phyloP scores from a whole-genome alignment of 2,888 invertebrate species.

The Polietes domitor region DNA sequence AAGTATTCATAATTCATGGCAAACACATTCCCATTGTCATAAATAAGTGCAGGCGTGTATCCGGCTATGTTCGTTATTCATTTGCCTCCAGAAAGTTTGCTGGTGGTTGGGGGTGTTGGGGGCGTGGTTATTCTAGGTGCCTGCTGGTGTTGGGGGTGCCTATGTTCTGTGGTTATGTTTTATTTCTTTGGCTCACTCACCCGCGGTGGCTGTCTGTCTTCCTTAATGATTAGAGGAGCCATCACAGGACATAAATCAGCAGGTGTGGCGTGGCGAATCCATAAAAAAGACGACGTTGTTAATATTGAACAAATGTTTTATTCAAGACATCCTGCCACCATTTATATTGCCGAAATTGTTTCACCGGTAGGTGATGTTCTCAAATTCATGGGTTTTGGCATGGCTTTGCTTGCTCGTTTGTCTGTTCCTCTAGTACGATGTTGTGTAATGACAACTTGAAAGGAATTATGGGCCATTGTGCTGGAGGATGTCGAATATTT shows the following conservation, averaged over 20 bases:
- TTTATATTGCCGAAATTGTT: background rate
- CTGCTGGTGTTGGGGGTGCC: background rate
- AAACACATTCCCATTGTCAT: constrained; percentile 1
- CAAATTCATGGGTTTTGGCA: constrained; percentile 2
- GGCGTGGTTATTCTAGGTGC: no score
- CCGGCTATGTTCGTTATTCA: no score
- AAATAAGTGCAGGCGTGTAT: background rate
- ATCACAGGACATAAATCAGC: constrained; percentile 14
- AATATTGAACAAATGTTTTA: constrained; percentile 20
- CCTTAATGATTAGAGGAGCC: background rate
- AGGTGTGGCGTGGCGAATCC: background rate
- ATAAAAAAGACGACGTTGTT: constrained; percentile 3
- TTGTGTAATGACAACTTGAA: background rate
- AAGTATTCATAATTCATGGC: constrained; percentile 24
- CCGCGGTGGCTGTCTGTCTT: background rate
- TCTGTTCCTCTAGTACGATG: background rate
- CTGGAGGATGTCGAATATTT: background rate
- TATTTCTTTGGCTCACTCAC: background rate
- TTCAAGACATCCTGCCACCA: background rate
- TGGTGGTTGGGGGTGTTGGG: background rate
- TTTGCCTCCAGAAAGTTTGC: background rate
- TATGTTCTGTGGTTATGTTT: background rate
- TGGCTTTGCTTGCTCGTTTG: background rate
- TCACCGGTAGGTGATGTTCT: background rate
- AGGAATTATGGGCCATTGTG: background rate